These are phyloP conservation scores for Heliconius ismenius DNA, from an alignment of 2,888 invertebrate genomes.

Conservation along the genomic window DNA sequence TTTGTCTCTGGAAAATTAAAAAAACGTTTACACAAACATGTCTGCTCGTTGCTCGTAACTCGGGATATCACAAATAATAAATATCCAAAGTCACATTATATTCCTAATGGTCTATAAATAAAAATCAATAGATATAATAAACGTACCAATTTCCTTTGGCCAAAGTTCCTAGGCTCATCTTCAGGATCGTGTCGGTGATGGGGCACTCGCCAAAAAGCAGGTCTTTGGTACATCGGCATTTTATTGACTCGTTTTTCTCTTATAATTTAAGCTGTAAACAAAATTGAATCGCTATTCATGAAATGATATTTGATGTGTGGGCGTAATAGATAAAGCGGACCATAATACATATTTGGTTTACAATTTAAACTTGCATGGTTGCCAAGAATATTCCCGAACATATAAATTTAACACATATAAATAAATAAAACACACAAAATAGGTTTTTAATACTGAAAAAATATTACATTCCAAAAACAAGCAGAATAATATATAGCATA, in stretches of 20 bases:
- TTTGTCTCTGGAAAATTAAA: too few relatives aligned
- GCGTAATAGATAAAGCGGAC: not conserved
- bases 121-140: not conserved
- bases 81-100: not conserved
- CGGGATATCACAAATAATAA: too few relatives aligned
- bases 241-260: not conserved
- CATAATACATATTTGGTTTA: conserved; percentile 12
- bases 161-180: conserved; percentile 62
- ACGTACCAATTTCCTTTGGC: conserved; percentile 57
- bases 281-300: not conserved
- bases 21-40: too few relatives aligned
- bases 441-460: not conserved
- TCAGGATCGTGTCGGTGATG: conserved; percentile 73
- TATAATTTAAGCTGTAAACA: conserved; percentile 25
- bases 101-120: too few relatives aligned
- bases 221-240: conserved; percentile 83
- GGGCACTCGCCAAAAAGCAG: conserved; percentile 84
- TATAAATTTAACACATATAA: not conserved
- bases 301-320: not conserved
- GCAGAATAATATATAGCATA: conserved; percentile 10
- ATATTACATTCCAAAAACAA: conserved; percentile 6
- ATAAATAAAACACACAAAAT: conserved; percentile 2
- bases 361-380: not conserved
- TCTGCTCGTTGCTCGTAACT: too few relatives aligned
- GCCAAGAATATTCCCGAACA: conserved; percentile 9